Base-by-base conservation (phyloP, 2,888 invertebrate species). In the Himalopsyche japonica region DNA sequence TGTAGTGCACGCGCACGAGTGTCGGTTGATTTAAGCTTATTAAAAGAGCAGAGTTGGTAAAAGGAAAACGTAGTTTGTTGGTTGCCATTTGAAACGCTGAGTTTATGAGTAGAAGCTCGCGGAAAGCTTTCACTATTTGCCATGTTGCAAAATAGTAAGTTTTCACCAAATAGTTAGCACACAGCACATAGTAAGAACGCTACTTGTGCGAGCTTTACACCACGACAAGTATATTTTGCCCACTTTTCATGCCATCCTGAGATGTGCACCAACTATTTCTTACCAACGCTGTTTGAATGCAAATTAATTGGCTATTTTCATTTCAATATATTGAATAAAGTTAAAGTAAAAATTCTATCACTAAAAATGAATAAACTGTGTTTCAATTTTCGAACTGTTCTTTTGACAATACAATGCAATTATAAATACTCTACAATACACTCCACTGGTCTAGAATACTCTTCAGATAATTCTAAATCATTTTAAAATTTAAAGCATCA, bases 1-100 rank as follows among this genome's bases (percentile, higher is more conserved):
- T 27, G 70, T 5, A 3, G 70, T 30, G 70, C 70, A 70, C 15
- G 70, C 70, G 70, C 70, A 27, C 12, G 10, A 27, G 30, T 15
- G 70, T 70, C 70, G 70, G 70, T 70, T 70, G 70, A 70, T 70
- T 70, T 70, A 70, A 70, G 70, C 70, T 70, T 70, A 70, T 70
- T 70, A 70, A 70, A 70, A 70, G 70, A 70, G 70, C 70, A 70
- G 70, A 70, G 70, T 70, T 70, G 70, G 70, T 70, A 70, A 70
- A 70, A 70, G 70, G 70, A 70, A 70, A 70, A 30, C 70, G 70
- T 70, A 70, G 70, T 70, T 70, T 70, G 70, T 70, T 70, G 70
- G 70, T 70, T 70, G 70, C 70, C 70, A 70, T 70, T 70, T 70
- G 20, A 70, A 70, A 70, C 70, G 70, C 15, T 24, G 70, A 70